phyloP scores from a whole-genome alignment of 1,140 invertebrate genomes.

The Zelostemma sp. region DNA sequence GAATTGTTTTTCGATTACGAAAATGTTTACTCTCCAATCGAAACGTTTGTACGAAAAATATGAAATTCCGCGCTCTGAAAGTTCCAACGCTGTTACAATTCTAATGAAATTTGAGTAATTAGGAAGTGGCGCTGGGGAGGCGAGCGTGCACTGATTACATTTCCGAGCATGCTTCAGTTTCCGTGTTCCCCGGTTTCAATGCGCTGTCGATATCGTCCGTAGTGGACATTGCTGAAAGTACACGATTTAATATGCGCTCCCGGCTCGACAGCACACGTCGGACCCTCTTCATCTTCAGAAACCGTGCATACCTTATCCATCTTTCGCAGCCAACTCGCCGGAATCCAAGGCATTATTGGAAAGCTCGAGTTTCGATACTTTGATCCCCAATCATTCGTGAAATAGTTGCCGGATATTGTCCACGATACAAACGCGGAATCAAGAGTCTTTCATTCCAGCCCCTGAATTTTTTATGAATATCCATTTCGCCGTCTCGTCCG shows the following conservation, averaged over 20 bases:
- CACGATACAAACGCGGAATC: background rate
- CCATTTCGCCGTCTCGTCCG: no score
- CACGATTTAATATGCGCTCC: slow-evolving; percentile 61
- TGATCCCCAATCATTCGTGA: background rate
- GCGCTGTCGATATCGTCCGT: background rate
- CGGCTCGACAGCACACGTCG: slow-evolving; percentile 7
- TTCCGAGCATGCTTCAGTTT: no score
- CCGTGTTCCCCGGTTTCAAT: background rate
- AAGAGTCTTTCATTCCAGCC: background rate
- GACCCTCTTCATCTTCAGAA: slow-evolving; percentile 12
- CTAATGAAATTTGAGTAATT: no score
- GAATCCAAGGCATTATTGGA: slow-evolving; percentile 48
- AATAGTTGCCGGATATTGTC: slow-evolving; percentile 1
- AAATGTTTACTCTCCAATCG: no score
- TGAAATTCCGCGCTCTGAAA: no score
- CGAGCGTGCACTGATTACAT: no score
- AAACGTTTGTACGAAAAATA: no score
- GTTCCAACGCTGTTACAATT: no score
- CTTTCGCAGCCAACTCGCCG: background rate
- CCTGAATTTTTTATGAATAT: no score
- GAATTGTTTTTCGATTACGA: no score
- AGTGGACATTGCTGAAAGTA: slow-evolving; percentile 26
- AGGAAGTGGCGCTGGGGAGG: no score
- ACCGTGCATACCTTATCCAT: slow-evolving; percentile 7
- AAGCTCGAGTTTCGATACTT: slow-evolving; percentile 45